Conservation (phyloP, 2,113 vertebrate species). For the Falco punctatus region DNA sequence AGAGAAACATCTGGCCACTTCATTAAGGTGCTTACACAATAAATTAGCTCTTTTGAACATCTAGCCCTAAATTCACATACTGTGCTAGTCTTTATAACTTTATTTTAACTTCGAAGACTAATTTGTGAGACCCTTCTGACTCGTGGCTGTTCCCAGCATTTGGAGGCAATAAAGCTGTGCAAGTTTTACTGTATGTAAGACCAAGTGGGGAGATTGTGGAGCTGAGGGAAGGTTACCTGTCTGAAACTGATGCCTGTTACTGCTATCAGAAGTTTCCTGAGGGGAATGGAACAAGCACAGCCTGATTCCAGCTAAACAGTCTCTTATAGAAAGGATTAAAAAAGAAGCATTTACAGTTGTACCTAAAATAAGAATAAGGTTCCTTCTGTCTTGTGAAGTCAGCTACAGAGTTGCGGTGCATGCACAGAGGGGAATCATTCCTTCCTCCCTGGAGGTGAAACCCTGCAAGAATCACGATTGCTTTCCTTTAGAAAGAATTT, state of each 20-base stretch:
- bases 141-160: neutral
- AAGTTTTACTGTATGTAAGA: rapidly evolving
- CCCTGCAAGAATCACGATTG: neutral
- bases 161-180: neutral
- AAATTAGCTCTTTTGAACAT: neutral
- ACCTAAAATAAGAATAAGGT: neutral
- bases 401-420: rapidly evolving
- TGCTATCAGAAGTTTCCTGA: neutral
- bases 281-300: neutral
- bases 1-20: neutral
- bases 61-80: neutral
- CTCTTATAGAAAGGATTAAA: neutral
- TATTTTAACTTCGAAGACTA: neutral
- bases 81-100: neutral
- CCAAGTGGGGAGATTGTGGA: neutral
- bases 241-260: neutral
- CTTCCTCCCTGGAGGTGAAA: neutral
- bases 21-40: neutral
- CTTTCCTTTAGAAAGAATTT: neutral
- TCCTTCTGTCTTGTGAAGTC: neutral
- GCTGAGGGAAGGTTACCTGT: neutral
- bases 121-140: neutral
- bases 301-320: neutral
- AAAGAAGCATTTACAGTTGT: neutral
- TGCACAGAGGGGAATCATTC: neutral